Evolutionary conservation across 2,113 vertebrate species (phyloP), one percentile per base, ranked within the genome.

Genomic region (Perccottus glenii): DNA sequence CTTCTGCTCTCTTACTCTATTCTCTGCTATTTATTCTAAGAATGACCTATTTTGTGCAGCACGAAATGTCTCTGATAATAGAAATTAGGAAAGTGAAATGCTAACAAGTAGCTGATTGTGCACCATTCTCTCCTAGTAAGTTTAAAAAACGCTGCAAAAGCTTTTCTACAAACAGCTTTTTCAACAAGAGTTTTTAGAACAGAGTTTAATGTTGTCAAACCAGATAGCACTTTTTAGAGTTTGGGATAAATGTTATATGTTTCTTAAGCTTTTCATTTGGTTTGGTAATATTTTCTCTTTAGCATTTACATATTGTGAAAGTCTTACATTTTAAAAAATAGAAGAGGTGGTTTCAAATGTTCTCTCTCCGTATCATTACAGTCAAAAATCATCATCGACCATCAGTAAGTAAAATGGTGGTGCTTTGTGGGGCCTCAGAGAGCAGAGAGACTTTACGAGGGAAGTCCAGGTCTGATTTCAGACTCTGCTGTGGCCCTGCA

Each of bases 71-170:
- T 57, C 53, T 57, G 51, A 14, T 53, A 57, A 40, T 35, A 57
- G 53, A 57, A 38, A 57, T 57, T 57, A 40, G 36, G 14, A 19
- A 16, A 49, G 48, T 8, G 16, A 57, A 38, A 57, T 57, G 53
- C 53, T 16, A 57, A 57, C 9, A 57, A 40, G 53, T 16, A 38
- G 53, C 53, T 57, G 53, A 57, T 40, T 33, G 35, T 57, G 53
- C 53, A 57, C 14, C 35, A 53, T 33, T 35, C 16, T 50, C 48
- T 6, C 38, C 10, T 1, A 11, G 44, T 46, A 15, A 10, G 35
- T 38, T 38, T 56, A 12, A 56, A 12, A 56, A 36, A 56, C n/a
- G 53, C 36, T n/a, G 53, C 35, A n/a, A 40, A 38, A 8, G 32
- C 35, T 56, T 57, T 40, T 53, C 51, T 40, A 6, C 53, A 56